Base-by-base conservation (phyloP, 2,113 vertebrate genomes). In the Chlorocebus sabaeus region DNA sequence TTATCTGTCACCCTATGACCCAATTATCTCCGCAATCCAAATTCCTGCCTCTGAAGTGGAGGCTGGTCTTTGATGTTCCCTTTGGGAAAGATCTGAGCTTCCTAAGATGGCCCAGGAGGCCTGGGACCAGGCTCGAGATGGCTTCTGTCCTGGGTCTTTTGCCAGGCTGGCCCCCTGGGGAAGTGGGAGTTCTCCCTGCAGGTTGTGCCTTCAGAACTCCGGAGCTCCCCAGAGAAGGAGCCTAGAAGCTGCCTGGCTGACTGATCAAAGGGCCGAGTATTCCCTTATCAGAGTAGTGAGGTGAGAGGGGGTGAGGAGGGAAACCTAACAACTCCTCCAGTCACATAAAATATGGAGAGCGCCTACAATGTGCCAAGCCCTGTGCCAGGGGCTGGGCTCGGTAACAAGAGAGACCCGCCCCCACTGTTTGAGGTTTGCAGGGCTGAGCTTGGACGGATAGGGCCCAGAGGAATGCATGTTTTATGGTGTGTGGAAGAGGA, bases 41-140 rank as follows among this genome's bases (percentile, higher is more conserved):
- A 81, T 50, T 57, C 48, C 87, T 95, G 48, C 38, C 75, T 95
- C 85, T 90, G 27, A 88, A 84, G 80, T 25, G 67, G 45, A 23
- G 57, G 79, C 82, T 5, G 25, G 45, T 14, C 90, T 95, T 95
- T 97, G 73, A 93, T 93, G 90, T 87, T 35, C 75, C 52, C 50
- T 79, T 57, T 0, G 1, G 61, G 30, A 61, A 80, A 72, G 75
- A 43, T 73, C 81, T 96, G 55, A 87, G 88, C 55, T 75, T 81
- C 32, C 45, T 0, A 14, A 45, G 90, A 68, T 2, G 25, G 35
- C 75, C 35, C 50, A 48, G 86, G 76, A 79, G 48, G 30, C 45
- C 76, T 73, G 94, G 3, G 45, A 16, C 43, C 79, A 48, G 43
- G 79, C 79, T 38, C 18, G 79, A 55, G 72, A 43, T 38, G 79